Evolutionary conservation across 2,797 vertebrate species (phyloP).

Genomic region (Centropyge bicolor): DNA sequence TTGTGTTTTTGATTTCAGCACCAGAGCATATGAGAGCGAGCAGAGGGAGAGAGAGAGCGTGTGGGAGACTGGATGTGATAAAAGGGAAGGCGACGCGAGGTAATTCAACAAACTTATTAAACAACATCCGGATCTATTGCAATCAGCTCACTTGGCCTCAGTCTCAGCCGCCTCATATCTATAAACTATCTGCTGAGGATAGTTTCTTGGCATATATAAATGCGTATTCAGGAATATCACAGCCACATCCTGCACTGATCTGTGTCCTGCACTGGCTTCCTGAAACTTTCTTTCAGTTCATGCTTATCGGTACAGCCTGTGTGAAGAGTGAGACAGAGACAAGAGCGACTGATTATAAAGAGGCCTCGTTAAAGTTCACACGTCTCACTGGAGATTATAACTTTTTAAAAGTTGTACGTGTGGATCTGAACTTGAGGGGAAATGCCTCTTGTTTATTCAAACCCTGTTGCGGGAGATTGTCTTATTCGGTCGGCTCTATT

Average conservation of each 20-base stretch:
- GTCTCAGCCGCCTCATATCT: conserved; percentile 49
- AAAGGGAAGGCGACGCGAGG: conserved; percentile 29
- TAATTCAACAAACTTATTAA: conserved; percentile 47
- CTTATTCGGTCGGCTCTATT: conserved; percentile 37
- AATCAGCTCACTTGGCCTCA: conserved; percentile 47
- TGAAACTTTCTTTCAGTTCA: conserved; percentile 17
- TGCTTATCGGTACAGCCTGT: conserved; percentile 41
- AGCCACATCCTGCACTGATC: background rate
- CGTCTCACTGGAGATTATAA: conserved; percentile 53
- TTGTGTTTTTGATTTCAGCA: conserved; percentile 39
- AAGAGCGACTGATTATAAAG: conserved; percentile 49
- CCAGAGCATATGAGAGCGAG: conserved; percentile 7
- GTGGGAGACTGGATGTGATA: conserved; percentile 37
- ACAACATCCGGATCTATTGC: conserved; percentile 47
- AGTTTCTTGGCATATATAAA: conserved; percentile 56
- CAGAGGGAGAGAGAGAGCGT: background rate
- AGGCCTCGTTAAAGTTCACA: conserved; percentile 53
- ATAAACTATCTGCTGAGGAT: conserved; percentile 49
- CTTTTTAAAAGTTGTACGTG: conserved; percentile 35
- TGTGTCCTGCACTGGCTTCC: conserved; percentile 23
- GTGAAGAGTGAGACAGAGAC: conserved; percentile 38
- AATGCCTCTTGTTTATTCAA: conserved; percentile 60
- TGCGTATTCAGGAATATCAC: conserved; percentile 35
- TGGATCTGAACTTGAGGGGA: conserved; percentile 40
- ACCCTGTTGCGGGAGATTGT: conserved; percentile 47